Conservation (phyloP, 2,113 vertebrate species). For the Nothoprocta pentlandii region DNA sequence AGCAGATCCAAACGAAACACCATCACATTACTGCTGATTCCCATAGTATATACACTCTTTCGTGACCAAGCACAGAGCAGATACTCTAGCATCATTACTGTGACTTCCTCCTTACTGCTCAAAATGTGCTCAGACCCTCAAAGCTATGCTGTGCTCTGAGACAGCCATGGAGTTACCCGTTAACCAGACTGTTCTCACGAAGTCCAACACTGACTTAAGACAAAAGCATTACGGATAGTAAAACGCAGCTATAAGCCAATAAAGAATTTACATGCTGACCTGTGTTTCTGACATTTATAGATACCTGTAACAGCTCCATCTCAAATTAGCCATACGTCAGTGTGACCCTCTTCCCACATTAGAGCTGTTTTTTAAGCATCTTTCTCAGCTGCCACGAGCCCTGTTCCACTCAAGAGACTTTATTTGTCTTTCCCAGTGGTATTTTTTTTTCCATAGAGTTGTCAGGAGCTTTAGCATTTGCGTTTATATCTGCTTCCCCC, state of each 20-base stretch:
- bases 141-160: background rate
- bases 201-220: background rate
- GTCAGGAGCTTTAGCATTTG: background rate
- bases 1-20: background rate
- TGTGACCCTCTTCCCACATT: background rate
- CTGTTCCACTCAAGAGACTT: background rate
- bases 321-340: background rate
- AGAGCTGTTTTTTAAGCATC: background rate
- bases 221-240: background rate
- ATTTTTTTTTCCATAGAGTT: background rate
- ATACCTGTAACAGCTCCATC: background rate
- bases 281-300: background rate
- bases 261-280: background rate
- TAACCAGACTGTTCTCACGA: background rate
- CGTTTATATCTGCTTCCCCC: background rate
- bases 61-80: background rate
- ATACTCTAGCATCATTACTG: background rate
- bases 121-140: background rate
- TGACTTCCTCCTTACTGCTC: background rate
- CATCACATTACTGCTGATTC: background rate
- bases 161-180: background rate
- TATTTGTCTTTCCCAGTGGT: background rate
- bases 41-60: background rate
- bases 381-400: background rate
- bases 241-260: background rate